Evolutionary conservation across 2,888 invertebrate genomes (phyloP), one percentile per base, ranked within the genome.

Genomic region (Conistra vaccinii): DNA sequence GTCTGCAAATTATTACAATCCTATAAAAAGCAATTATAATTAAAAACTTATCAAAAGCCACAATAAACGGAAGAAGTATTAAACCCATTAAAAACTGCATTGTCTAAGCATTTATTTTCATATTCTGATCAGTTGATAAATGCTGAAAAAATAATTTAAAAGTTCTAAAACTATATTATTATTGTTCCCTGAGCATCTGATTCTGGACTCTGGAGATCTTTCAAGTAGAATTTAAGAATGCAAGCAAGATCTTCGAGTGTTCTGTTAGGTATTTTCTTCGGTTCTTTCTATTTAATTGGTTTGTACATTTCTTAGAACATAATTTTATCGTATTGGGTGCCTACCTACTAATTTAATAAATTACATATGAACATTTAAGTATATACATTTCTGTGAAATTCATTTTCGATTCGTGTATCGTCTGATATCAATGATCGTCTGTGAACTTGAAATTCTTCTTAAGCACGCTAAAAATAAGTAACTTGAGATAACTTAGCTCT

Each of bases 141-240:
- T n/a, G n/a, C n/a, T n/a, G n/a, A n/a, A n/a, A n/a, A n/a, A n/a
- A n/a, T n/a, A n/a, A n/a, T n/a, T n/a, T n/a, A n/a, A n/a, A n/a
- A n/a, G n/a, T n/a, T n/a, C n/a, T n/a, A 35, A 60, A 80, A 65
- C 60, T 35, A 48, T 79, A 3, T 35, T 80, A 3, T 35, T 80
- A 23, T 57, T 73, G 23, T 39, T 70, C n/a, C 2, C 32, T 20
- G 12, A 53, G 26, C 6, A 51, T 42, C 70, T 45, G 14, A 20
- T 42, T 39, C 78, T 48, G 14, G 39, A 23, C 9, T 51, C 35
- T 66, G n/a, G 14, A 67, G n/a, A 53, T 62, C 51, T 39, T 67
- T 62, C 17, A 29, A 53, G 10, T 61, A 57, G 23, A 70, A 42
- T 20, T 60, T 14, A 45, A 72, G 67, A 48, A 57, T n/a, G n/a